Conservation (phyloP, 2,113 vertebrate species). For the Rhodinocichla rosea region DNA sequence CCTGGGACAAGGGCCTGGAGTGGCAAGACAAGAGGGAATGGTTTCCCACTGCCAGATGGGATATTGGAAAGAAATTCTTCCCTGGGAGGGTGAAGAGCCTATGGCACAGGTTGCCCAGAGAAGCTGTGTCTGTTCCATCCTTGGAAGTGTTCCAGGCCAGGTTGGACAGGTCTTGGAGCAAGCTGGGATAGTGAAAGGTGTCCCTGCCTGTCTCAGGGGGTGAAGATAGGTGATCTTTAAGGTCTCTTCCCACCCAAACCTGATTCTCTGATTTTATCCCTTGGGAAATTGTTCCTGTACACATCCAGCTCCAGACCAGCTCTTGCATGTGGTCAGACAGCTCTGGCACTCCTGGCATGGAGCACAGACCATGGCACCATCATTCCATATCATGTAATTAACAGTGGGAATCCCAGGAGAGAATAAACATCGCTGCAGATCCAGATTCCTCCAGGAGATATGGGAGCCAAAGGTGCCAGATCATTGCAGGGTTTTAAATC, state of each 20-base stretch:
- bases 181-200: background rate
- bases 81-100: rapidly evolving
- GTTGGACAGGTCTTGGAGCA: background rate
- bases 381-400: background rate
- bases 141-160: background rate
- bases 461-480: rapidly evolving
- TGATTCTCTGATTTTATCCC: background rate
- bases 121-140: background rate
- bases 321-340: background rate
- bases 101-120: background rate
- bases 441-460: background rate
- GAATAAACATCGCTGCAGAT: background rate
- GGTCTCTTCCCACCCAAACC: background rate
- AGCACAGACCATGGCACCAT: background rate
- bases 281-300: background rate
- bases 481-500: background rate
- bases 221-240: background rate
- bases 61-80: background rate
- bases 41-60: background rate
- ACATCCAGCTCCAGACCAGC: background rate
- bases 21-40: background rate
- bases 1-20: background rate
- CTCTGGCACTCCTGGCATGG: background rate
- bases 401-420: background rate
- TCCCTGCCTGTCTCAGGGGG: rapidly evolving